These are phyloP conservation scores for Brachypterus glaber DNA, from an alignment of 2,888 invertebrate species.

Conservation along the genomic window DNA sequence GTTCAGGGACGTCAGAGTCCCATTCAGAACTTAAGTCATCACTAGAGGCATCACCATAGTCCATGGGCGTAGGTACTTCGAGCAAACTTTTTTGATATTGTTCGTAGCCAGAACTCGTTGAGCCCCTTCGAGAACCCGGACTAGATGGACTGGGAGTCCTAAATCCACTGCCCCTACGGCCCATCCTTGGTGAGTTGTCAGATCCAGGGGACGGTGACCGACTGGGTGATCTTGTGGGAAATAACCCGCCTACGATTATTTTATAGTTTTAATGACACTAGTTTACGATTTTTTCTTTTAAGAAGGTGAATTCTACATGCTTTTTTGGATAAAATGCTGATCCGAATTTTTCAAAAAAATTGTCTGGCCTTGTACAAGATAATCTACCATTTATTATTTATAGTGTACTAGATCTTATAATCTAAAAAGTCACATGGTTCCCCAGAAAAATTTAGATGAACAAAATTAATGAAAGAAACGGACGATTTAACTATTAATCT, in stretches of 20 bases:
- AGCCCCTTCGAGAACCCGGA: constrained; percentile 28
- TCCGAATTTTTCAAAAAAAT: no score
- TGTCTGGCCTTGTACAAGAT: no score
- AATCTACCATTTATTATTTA: no score
- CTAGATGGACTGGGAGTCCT: constrained; percentile 31
- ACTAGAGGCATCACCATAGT: constrained; percentile 83
- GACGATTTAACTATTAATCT: no score
- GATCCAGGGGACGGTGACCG: constrained; percentile 30
- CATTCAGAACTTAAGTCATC: constrained; percentile 88
- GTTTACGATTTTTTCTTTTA: no score
- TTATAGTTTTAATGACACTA: no score
- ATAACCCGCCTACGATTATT: constrained; percentile 19
- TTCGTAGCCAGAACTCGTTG: constrained; percentile 51
- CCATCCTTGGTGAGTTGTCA: constrained; percentile 24
- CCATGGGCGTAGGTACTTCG: constrained; percentile 65
- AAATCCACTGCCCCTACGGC: constrained; percentile 27
- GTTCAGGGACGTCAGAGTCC: constrained; percentile 72
- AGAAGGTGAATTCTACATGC: no score
- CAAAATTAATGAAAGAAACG: no score
- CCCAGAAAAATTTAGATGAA: no score
- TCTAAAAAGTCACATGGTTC: no score
- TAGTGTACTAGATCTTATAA: no score
- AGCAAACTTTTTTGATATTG: constrained; percentile 69
- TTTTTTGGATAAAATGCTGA: no score
- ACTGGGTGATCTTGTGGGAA: constrained; percentile 26